Base-by-base conservation (phyloP, 2,888 invertebrate genomes). In the Formica aserva region DNA sequence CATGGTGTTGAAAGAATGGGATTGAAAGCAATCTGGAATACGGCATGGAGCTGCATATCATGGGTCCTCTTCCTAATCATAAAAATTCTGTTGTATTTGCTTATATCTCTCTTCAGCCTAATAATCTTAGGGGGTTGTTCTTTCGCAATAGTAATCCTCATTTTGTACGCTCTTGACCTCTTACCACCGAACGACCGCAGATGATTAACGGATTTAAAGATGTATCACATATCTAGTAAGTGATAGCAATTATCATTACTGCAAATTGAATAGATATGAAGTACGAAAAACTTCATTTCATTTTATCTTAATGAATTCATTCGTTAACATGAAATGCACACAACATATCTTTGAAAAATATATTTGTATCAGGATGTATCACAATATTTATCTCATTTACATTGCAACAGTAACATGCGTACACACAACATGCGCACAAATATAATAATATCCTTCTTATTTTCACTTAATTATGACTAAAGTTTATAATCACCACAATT, bases 311-410 rank as follows among this genome's bases (percentile, higher is more conserved):
- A 76, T 18, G 52, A 77, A 32, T 26, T 60, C 45, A 60, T 81
- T 81, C 63, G 38, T 11, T 1, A n/a, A 15, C 22, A 26, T 67
- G 35, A 38, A 81, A 71, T 65, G n/a, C 52, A 48, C 48, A 35
- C 82, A 86, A 85, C 74, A 71, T 82, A 83, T 87, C 75, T 88
- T 85, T 90, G 80, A 92, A 92, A 92, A 92, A 92, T 92, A 92
- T 91, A 92, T 92, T 90, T 87, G 83, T 87, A 81, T 87, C 86
- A 67, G 82, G 66, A 76, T 91, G 29, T 74, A 92, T 92, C 92
- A 92, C 91, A 91, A 88, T 52, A 52, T 89, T 85, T 75, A 85
- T 87, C 71, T 69, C 74, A 72, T 87, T 74, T 88, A 92, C 89
- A 91, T 82, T 87, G 66, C 84, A 82, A 86, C 84, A 32, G 48